Conservation (phyloP, 2,113 vertebrate genomes). For the Neolamprologus hecqui region DNA sequence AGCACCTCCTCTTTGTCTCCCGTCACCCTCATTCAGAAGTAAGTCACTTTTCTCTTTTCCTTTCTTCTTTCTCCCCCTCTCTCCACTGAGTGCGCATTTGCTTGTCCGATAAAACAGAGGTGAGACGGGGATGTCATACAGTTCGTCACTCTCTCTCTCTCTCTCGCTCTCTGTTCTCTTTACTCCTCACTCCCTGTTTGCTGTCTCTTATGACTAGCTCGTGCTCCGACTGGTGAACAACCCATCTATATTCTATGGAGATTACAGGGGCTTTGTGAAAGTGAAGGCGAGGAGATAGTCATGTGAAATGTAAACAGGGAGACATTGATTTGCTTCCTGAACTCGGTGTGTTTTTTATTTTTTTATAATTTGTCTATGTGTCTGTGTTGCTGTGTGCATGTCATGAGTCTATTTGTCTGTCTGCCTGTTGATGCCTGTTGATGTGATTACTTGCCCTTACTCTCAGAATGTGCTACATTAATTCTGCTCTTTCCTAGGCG, state of each 20-base stretch:
- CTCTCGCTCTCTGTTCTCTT: neutral
- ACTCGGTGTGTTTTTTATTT: neutral
- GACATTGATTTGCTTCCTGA: slow-evolving; percentile 31
- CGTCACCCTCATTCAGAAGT: slow-evolving; percentile 26
- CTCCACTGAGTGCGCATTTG: neutral
- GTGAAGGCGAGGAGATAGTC: slow-evolving; percentile 29
- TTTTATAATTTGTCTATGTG: neutral
- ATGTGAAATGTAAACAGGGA: slow-evolving; percentile 50
- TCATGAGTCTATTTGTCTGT: neutral
- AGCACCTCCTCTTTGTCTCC: slow-evolving; percentile 10
- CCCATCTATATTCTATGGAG: slow-evolving; percentile 44
- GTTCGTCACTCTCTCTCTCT: neutral
- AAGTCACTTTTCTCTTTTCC: slow-evolving; percentile 31
- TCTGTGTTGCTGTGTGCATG: neutral
- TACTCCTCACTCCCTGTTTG: slow-evolving; percentile 26
- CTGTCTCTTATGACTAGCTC: slow-evolving; percentile 36
- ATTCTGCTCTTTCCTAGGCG: neutral
- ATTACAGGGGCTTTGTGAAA: slow-evolving; percentile 42
- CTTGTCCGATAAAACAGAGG: slow-evolving; percentile 14
- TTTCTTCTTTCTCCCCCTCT: neutral
- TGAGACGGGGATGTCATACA: slow-evolving; percentile 13
- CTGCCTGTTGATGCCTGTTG: neutral
- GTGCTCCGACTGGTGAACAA: slow-evolving; percentile 41
- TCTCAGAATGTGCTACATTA: neutral
- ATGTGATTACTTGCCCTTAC: neutral